Conservation (phyloP, 2,888 invertebrate species). For the Germaria angustata region DNA sequence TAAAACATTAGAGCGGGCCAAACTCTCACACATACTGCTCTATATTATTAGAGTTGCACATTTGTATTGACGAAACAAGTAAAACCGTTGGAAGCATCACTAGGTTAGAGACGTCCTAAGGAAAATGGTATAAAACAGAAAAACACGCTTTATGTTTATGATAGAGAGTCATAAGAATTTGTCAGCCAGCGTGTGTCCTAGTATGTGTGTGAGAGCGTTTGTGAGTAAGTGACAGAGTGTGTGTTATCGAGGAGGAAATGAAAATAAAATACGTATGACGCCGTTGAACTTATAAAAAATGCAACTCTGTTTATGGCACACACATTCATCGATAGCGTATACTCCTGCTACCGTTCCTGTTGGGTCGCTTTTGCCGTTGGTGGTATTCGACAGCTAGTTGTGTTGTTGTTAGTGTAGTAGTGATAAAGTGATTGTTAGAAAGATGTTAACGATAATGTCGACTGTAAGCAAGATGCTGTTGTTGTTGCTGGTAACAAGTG, state of each 20-base stretch:
- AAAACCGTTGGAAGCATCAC: constrained; percentile 3
- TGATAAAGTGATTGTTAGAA: constrained; percentile 24
- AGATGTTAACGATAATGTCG: constrained; percentile 46
- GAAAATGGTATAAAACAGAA: not conserved
- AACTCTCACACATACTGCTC: not conserved
- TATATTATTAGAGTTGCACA: too few relatives aligned
- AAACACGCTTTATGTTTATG: constrained; percentile 43
- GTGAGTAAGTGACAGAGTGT: not conserved
- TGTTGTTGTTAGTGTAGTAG: constrained; percentile 1
- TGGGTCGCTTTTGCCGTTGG: not conserved
- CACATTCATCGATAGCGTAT: constrained; percentile 24
- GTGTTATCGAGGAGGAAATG: constrained; percentile 11
- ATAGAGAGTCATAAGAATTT: constrained; percentile 36
- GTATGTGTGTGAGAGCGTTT: not conserved
- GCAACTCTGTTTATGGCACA: constrained; percentile 45
- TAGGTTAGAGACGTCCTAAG: constrained; percentile 22
- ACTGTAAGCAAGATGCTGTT: constrained; percentile 10
- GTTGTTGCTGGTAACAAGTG: constrained; percentile 45
- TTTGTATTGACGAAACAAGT: not conserved
- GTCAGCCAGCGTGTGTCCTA: not conserved
- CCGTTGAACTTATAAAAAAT: constrained; percentile 53
- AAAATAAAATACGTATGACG: constrained; percentile 36
- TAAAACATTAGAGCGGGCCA: constrained; percentile 20
- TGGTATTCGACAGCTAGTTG: constrained; percentile 15
- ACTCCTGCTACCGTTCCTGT: not conserved